Conservation (phyloP, 2,113 vertebrate genomes). For the Heterotis niloticus region DNA sequence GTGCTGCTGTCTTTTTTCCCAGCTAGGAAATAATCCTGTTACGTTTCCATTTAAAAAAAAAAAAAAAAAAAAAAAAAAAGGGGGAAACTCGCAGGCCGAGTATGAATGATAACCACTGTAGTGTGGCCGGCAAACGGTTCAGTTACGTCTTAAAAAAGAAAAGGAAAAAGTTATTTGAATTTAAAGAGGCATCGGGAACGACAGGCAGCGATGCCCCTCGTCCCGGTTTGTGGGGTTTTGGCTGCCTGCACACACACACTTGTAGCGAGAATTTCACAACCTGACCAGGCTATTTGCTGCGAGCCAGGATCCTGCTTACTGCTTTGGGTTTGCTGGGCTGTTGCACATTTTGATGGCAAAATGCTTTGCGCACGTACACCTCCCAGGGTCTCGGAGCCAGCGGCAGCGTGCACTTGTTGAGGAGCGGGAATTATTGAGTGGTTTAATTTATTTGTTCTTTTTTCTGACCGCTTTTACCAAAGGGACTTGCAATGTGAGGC, state of each 20-base stretch:
- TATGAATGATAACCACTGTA: too few relatives aligned
- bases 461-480: too few relatives aligned
- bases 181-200: not conserved
- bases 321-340: not conserved
- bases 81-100: not conserved
- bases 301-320: not conserved
- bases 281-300: not conserved
- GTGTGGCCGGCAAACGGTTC: too few relatives aligned
- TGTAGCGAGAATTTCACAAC: too few relatives aligned
- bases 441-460: too few relatives aligned
- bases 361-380: not conserved
- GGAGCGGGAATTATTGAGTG: not conserved
- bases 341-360: not conserved
- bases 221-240: too few relatives aligned
- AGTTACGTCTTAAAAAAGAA: not conserved
- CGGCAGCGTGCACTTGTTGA: not conserved
- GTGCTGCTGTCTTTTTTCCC: conserved; percentile 30
- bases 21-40: conserved; percentile 14
- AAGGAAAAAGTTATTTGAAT: not conserved
- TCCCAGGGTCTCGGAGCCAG: too few relatives aligned
- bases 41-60: not conserved
- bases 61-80: conserved; percentile 1
- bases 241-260: too few relatives aligned
- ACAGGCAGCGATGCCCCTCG: too few relatives aligned
- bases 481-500: too few relatives aligned